A percentile compares a stretch with the other conserved stretches of the same genome.
phyloP scores from a whole-genome alignment of 2,113 vertebrate species.

The Nothocercus nigrocapillus region DNA sequence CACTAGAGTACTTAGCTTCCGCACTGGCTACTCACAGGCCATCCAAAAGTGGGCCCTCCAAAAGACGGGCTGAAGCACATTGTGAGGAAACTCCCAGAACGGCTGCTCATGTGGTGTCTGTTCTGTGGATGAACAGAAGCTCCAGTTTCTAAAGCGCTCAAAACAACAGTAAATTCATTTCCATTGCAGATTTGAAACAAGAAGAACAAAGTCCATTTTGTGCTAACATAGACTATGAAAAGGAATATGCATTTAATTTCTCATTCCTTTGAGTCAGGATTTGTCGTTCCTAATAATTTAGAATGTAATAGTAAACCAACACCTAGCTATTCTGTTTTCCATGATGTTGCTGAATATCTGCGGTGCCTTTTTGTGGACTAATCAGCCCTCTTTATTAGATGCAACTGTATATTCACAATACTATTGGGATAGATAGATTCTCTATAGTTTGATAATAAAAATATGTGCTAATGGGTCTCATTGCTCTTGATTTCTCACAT shows the following conservation, averaged over 20 bases:
- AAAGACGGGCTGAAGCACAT: not conserved
- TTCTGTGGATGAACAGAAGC: not conserved
- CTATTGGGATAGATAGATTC: slow-evolving; percentile 66
- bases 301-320: slow-evolving; percentile 7
- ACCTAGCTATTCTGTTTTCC: slow-evolving; percentile 22
- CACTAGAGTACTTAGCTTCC: no score
- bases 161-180: slow-evolving; percentile 24
- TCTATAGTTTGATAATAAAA: slow-evolving; percentile 67
- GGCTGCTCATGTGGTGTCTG: not conserved
- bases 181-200: slow-evolving; percentile 1
- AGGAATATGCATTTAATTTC: not conserved
- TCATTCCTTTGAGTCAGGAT: slow-evolving; percentile 5
- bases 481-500: slow-evolving; percentile 55
- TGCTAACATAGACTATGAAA: not conserved
- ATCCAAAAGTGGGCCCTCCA: not conserved
- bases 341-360: slow-evolving; percentile 1
- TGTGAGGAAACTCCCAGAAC: not conserved
- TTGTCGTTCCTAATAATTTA: slow-evolving; percentile 47
- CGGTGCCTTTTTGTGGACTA: slow-evolving; percentile 29
- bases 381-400: slow-evolving; percentile 54
- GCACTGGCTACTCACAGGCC: not conserved
- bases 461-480: slow-evolving; percentile 53
- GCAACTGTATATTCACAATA: slow-evolving; percentile 46
- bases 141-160: not conserved
- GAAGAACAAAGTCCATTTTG: not conserved